Evolutionary conservation across 2,888 invertebrate species (phyloP), one percentile per base, ranked within the genome.

Genomic region (Orthonychiurus folsomi): DNA sequence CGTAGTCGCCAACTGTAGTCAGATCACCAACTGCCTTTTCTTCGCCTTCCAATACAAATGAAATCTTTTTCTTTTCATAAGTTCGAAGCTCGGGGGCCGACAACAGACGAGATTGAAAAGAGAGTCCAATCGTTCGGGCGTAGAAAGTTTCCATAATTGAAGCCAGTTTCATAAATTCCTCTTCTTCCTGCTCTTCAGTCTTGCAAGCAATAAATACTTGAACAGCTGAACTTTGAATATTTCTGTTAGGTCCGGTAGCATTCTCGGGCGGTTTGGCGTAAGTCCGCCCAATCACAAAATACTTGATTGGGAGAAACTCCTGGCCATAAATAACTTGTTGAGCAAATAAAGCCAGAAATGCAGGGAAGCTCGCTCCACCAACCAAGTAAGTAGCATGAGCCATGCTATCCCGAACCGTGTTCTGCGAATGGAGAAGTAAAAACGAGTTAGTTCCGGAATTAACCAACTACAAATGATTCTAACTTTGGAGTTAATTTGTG

Each of bases 11-110:
- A 73, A 84, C 86, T 54, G 86, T 74, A 23, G 88, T 87, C 50
- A 92, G 74, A 76, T 85, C 81, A 0, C 87, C 91, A 50, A 90
- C 83, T 79, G 87, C 86, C 18, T 89, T 75, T 74, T 87, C 89
- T 15, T 78, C 76, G 47, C 83, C 76, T 18, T 80, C 75, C 79
- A 90, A 83, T 78, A 91, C 85, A 69, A 91, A 80, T 1, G 82
- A 82, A 1, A 86, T 78, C 66, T 85, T 80, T 27, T 87, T 77
- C 62, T 84, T 83, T 76, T 93, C 92, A 75, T 85, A 82, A 50
- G 78, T 75, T 1, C 78, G 74, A 1, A 92, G 76, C 63, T 82
- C 77, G n/a, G 79, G 74, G 20, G 88, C 86, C n/a, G 86, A 78
- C 25, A 83, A 80, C 48, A 88, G 77, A 52, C 84, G 82, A 76